Evolutionary conservation across 2,888 invertebrate species (phyloP), one percentile per base, ranked within the genome.

Genomic region (Proisotoma minuta): DNA sequence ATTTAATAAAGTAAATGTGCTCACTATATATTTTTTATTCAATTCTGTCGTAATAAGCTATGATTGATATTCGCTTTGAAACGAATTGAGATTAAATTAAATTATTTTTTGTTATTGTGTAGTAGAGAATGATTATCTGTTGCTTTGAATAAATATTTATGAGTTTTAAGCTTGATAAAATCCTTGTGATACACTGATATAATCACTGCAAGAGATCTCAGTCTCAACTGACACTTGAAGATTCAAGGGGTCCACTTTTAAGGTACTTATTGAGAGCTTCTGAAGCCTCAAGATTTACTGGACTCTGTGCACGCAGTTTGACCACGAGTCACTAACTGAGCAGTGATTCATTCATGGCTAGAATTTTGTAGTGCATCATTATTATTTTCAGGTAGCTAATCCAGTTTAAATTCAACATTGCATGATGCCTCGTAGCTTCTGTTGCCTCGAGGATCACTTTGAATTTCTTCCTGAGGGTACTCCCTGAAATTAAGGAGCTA

Each of bases 281-380:
- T 49, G 10, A 49, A 49, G 49, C n/a, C 23, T 12, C 4, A 49
- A 49, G 26, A 24, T 23, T 12, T 53, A 43, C 62, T 24, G 40
- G 18, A 12, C 18, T 34, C 34, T 8, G 34, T 34, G 15, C 8
- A 8, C 15, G 34, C 5, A n/a, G 43, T 18, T 20, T 43, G 60
- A 59, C 50, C 57, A 63, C 62, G 62, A 60, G 71, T 59, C 68
- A 64, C 60, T 63, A 68, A 72, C 71, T 72, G 71, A 72, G 65
- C 65, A 61, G 47, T 57, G 50, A 54, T 67, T 68, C 71, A 71
- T 71, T 71, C 67, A 71, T 65, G 69, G 66, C 59, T 64, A 59
- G 60, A 68, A 47, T 62, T 56, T 61, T 66, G 43, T 56, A 43
- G 43, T 56, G 10, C 40, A 39, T 8, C 15, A 15, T 34, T 10